Evolutionary conservation across 2,797 vertebrate species (phyloP).

Genomic region (Poeciliopsis presidionis): DNA sequence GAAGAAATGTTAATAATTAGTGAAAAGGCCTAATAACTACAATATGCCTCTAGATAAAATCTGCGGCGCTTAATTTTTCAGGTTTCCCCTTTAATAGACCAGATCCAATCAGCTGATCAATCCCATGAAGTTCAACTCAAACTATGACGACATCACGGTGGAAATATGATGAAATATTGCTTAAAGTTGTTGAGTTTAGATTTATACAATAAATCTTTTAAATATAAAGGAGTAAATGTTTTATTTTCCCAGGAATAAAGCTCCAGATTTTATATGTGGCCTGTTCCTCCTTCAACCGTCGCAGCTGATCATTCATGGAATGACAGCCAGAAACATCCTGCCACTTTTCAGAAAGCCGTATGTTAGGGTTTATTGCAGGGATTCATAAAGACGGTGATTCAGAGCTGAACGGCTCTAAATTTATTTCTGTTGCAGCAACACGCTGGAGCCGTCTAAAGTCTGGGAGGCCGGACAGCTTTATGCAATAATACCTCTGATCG

Average conservation of each 20-base stretch:
- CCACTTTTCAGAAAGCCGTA: not conserved
- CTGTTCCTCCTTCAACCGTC: not conserved
- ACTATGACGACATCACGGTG: not conserved
- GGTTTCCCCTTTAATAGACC: not conserved
- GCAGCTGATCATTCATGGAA: not conserved
- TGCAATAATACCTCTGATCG: constrained; percentile 20
- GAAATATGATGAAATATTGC: not conserved
- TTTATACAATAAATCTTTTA: not conserved
- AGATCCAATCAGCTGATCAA: not conserved
- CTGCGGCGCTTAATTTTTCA: not conserved
- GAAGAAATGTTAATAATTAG: not conserved
- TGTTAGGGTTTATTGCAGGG: not conserved
- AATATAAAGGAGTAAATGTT: not conserved
- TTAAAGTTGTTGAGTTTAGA: not conserved
- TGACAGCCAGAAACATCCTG: not conserved
- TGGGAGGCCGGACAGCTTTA: constrained; percentile 17
- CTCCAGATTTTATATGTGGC: not conserved
- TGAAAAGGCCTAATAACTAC: not conserved
- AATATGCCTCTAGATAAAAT: not conserved
- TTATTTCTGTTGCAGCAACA: constrained; percentile 6
- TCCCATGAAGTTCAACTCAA: not conserved
- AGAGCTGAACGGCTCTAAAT: not conserved
- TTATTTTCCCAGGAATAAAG: not conserved
- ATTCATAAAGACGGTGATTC: not conserved
- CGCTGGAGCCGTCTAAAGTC: constrained; percentile 16